phyloP scores from a whole-genome alignment of 2,888 invertebrate species.

The Emesis russula region DNA sequence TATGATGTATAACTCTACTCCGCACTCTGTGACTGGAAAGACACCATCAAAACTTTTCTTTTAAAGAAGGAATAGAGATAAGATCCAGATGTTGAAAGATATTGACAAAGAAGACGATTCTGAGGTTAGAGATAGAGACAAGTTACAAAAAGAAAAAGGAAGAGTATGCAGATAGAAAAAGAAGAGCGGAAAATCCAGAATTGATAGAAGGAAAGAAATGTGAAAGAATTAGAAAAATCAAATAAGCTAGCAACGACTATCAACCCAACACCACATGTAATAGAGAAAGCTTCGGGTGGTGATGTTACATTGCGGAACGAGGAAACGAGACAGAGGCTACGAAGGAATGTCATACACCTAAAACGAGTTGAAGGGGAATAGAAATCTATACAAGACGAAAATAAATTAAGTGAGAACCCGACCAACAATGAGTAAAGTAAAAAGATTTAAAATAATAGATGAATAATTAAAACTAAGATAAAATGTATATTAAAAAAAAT shows the following conservation, averaged over 20 bases:
- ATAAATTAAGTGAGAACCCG: not conserved
- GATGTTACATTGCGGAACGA: not conserved
- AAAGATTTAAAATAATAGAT: not conserved
- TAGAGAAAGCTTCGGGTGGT: too few species aligned
- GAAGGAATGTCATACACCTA: too few species aligned
- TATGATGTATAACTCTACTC: constrained; percentile 2
- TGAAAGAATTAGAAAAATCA: not conserved
- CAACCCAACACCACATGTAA: not conserved
- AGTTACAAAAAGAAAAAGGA: not conserved
- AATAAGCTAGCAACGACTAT: not conserved
- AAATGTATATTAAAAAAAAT: too few species aligned
- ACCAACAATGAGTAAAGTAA: not conserved
- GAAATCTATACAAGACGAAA: not conserved
- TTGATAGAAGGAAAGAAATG: not conserved
- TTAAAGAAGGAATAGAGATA: too few species aligned
- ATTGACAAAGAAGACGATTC: not conserved
- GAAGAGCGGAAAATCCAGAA: not conserved
- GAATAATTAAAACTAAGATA: not conserved
- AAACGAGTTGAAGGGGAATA: too few species aligned
- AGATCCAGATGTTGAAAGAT: not conserved
- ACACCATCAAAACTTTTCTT: too few species aligned
- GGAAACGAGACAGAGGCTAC: not conserved
- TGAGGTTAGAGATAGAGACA: not conserved
- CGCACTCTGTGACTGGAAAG: not conserved
- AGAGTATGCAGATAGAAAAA: constrained; percentile 1